These are phyloP conservation scores for Bombyx huttoni DNA, from an alignment of 2,888 invertebrate genomes.

Conservation along the genomic window DNA sequence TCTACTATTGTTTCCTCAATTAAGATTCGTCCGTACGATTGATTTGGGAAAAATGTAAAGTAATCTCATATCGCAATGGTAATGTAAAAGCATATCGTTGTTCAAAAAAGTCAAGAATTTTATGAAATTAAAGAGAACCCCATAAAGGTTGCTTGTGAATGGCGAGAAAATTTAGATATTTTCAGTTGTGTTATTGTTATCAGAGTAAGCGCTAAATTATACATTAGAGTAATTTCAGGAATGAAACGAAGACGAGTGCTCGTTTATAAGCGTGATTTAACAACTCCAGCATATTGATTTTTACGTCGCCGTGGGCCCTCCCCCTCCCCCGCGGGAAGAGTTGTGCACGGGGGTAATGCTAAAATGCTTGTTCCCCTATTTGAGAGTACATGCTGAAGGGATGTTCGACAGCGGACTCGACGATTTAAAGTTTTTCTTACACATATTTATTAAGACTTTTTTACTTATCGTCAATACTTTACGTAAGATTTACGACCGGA, in stretches of 20 bases:
- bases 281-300: conserved; percentile 80
- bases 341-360: conserved; percentile 74
- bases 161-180: background rate
- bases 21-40: no score
- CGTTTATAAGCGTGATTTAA: conserved; percentile 81
- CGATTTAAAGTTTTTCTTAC: conserved; percentile 30
- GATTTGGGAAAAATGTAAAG: no score
- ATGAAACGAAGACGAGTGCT: conserved; percentile 74
- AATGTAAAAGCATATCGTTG: no score
- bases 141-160: background rate
- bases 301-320: conserved; percentile 72
- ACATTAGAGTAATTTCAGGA: conserved; percentile 62
- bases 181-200: background rate
- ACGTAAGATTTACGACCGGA: conserved; percentile 63
- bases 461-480: conserved; percentile 49
- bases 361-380: conserved; percentile 74
- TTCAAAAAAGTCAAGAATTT: no score
- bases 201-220: conserved; percentile 34
- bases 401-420: conserved; percentile 37
- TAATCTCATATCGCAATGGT: no score
- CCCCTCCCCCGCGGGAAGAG: conserved; percentile 69
- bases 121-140: no score
- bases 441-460: conserved; percentile 28
- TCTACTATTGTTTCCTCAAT: no score
- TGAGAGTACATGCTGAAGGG: conserved; percentile 72